Conservation (phyloP, 2,113 vertebrate genomes). For the Chlorodrepanis virens region DNA sequence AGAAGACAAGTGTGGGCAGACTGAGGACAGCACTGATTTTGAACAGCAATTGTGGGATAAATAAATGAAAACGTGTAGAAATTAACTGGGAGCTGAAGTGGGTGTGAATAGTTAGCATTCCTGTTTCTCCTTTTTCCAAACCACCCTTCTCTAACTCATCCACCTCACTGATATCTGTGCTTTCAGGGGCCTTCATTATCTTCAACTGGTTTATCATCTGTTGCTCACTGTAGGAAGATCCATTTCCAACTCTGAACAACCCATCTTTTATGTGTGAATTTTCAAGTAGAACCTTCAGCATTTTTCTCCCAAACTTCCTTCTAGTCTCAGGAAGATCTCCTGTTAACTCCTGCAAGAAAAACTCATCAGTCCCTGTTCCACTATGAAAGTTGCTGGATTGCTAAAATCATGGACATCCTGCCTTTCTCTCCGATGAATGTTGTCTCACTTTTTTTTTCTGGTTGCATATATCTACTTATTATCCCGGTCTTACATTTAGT, state of each 20-base stretch:
- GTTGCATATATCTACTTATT: not conserved
- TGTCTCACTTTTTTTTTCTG: not conserved
- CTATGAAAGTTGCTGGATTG: not conserved
- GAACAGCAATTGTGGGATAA: not conserved
- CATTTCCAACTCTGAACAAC: not conserved
- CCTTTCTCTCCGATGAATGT: not conserved
- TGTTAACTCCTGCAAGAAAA: not conserved
- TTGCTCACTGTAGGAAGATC: not conserved
- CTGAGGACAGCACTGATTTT: not conserved
- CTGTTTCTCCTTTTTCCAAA: not conserved
- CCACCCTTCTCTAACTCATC: not conserved
- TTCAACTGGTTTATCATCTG: not conserved
- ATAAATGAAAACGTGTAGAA: not conserved
- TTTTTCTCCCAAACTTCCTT: not conserved
- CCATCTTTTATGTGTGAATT: not conserved
- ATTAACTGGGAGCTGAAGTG: not conserved
- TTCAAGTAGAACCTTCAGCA: not conserved
- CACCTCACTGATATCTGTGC: rapidly evolving
- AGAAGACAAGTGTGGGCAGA: not conserved
- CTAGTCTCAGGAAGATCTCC: not conserved
- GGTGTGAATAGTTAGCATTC: not conserved
- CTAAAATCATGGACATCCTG: not conserved
- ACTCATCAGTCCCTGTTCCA: not conserved
- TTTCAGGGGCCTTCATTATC: not conserved
- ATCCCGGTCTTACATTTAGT: not conserved